Base-by-base conservation (phyloP, 2,113 vertebrate species). In the Psittacus erithacus region DNA sequence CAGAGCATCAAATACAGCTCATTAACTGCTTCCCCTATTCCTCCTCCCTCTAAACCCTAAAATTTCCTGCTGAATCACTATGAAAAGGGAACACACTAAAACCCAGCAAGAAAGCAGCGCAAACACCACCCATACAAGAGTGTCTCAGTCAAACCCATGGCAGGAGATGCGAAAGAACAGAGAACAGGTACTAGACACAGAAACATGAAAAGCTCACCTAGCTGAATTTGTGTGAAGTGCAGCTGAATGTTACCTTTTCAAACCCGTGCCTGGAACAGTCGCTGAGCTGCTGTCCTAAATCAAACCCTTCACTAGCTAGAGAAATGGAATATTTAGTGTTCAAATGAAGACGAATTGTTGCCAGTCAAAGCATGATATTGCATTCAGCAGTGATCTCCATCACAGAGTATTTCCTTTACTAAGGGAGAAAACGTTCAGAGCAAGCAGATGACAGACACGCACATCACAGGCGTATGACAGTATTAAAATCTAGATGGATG, bases 241-340 rank as follows among this genome's bases (percentile, higher is more conserved):
- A 76, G 70, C 52, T 85, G 44, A 94, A 64, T 62, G 65, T 11
- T 84, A 44, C 70, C 67, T 79, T 85, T 81, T 82, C 50, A 95
- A 77, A 77, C 23, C 31, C 35, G 29, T 77, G 22, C 41, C 70
- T 85, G 63, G 20, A 86, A 93, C 8, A 96, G 80, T 57, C 60
- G 71, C 41, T 29, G 55, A 79, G 74, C 60, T 4, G 1, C 87
- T 68, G 46, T 50, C 71, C 78, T 94, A 80, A 73, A 95, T 84
- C 88, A 86, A 76, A 69, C n/a, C 62, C 65, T 89, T 84, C 69
- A 52, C 41, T 41, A 49, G 71, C 55, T 77, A 70, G 74, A 93
- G 78, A 94, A 95, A 92, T 82, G 38, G 86, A 94, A 80, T 80
- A 68, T 52, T 90, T 92, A 94, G 53, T 7, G 20, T 78, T 91